Evolutionary conservation across 1,140 invertebrate species (phyloP).

Genomic region (Lineus longissimus): DNA sequence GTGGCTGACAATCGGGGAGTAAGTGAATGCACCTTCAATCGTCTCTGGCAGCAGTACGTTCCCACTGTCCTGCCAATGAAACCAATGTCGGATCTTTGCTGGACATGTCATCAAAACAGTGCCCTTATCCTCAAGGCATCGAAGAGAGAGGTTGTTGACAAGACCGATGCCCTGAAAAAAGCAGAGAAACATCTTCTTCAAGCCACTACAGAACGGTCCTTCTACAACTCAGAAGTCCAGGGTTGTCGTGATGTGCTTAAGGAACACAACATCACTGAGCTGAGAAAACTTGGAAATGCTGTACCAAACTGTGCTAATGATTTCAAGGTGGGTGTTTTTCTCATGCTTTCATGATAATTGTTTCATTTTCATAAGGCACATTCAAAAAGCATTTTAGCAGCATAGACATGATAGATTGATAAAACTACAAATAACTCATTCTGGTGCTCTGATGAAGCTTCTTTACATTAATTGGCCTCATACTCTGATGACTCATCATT

Average conservation of each 20-base stretch:
- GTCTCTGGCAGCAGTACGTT: slow-evolving; percentile 11
- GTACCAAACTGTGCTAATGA: not conserved
- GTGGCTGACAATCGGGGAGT: too few species aligned
- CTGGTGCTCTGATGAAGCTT: too few species aligned
- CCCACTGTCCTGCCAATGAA: slow-evolving; percentile 16
- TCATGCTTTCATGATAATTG: too few species aligned
- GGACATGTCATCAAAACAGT: slow-evolving; percentile 23
- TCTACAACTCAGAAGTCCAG: slow-evolving; percentile 16
- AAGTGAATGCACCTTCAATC: not conserved
- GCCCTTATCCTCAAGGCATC: slow-evolving; percentile 15
- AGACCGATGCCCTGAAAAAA: slow-evolving; percentile 9
- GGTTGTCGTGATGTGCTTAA: not conserved
- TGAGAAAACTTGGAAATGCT: not conserved
- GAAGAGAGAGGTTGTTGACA: slow-evolving; percentile 14
- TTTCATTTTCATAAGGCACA: too few species aligned
- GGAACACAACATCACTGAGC: too few species aligned
- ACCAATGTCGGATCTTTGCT: slow-evolving; percentile 28
- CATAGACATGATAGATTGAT: too few species aligned
- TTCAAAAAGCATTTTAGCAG: too few species aligned
- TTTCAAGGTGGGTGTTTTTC: too few species aligned
- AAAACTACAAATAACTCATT: too few species aligned
- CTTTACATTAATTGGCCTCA: too few species aligned
- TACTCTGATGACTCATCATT: not conserved
- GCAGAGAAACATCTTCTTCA: slow-evolving; percentile 17
- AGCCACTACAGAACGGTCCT: slow-evolving; percentile 15